Base-by-base conservation (phyloP, 2,888 invertebrate species). In the Adela reaumurella region DNA sequence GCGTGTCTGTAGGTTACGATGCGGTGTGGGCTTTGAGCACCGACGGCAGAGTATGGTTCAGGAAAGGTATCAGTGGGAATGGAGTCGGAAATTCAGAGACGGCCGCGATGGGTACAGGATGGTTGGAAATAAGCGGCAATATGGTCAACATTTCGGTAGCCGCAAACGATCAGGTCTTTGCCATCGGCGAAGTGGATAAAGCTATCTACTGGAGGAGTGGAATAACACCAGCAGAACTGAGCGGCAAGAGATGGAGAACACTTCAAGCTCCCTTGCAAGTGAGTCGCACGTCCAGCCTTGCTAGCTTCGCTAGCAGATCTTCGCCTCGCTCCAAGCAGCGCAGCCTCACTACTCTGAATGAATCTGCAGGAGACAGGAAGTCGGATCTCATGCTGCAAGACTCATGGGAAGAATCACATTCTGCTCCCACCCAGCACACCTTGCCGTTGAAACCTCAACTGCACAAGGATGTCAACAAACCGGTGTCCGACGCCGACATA, bases 61-160 rank as follows among this genome's bases (percentile, higher is more conserved):
- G 94, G 57, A 89, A 91, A 68, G 70, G 85, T 53, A 72, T 88
- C 55, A 83, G 88, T 74, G 85, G 89, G 47, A 84, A 87, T 65
- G 81, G 76, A 41, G 83, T 88, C 18, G 89, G 90, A 3, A 78
- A 83, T 52, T 88, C 87, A 58, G 90, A 90, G 67, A 85, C 87
- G 62, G 79, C 88, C 50, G 90, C 92, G 8, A 86, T 86, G 59
- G 94, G 94, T 3, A 87, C 82, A 61, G 89, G 90, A 19, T 95
- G 95, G 95, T 84, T 94, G 20, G 91, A 93, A 79, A 93, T 95
- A 83, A 88, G 92, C 52, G 93, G 92, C 45, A 85, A 87, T 64
- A 90, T 95, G 85, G 82, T 86, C 18, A 81, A 89, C 62, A 82
- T 95, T 45, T 89, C 92, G n/a, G 89, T 94, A 50, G 89, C 93